Conservation (phyloP, 2,113 vertebrate genomes). For the Microtus montanus region DNA sequence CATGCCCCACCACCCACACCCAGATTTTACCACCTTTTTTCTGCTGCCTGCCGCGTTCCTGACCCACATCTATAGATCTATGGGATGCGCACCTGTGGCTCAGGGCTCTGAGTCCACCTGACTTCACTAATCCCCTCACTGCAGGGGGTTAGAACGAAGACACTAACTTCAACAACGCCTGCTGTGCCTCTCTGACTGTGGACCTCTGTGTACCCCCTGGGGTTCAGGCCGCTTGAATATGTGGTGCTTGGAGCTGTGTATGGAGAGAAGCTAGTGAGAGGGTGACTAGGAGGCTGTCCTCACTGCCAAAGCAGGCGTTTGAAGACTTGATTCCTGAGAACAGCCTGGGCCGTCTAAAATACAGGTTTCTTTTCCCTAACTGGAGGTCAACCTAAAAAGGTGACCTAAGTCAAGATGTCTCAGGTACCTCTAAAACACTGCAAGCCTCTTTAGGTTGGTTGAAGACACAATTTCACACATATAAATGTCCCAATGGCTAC, state of each 20-base stretch:
- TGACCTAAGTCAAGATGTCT: not conserved
- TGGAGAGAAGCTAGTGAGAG: too few species aligned
- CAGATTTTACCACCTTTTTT: too few species aligned
- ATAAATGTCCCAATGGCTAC: too few species aligned
- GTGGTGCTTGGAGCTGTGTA: not conserved
- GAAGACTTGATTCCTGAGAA: not conserved
- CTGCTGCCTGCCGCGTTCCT: not conserved
- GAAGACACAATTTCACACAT: not conserved
- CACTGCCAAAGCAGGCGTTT: not conserved
- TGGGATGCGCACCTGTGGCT: rapidly evolving
- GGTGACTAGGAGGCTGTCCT: not conserved
- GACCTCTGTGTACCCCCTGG: rapidly evolving
- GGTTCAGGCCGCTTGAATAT: not conserved
- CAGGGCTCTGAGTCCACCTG: rapidly evolving
- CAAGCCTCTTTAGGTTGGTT: not conserved
- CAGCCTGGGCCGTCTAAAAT: not conserved
- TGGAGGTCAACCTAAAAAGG: not conserved
- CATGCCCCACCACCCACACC: rapidly evolving
- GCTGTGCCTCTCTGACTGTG: not conserved
- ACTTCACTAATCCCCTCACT: not conserved
- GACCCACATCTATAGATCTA: not conserved
- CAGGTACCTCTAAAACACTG: not conserved
- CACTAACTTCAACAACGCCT: rapidly evolving
- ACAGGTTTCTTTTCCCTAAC: not conserved
- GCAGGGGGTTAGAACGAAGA: rapidly evolving